phyloP scores from a whole-genome alignment of 2,888 invertebrate genomes.

The Pandemis heparana region DNA sequence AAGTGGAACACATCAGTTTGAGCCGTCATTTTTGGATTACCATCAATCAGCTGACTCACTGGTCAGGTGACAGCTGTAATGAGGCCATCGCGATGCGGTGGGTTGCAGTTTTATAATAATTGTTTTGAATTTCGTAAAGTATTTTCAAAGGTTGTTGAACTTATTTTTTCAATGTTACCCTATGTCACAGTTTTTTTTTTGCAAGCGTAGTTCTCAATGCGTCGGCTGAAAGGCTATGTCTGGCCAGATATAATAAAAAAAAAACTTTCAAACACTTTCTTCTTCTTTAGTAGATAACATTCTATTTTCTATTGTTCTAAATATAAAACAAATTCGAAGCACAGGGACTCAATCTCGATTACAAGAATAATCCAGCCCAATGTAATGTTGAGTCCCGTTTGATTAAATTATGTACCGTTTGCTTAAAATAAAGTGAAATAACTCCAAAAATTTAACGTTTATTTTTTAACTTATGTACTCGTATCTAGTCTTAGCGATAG shows the following conservation, averaged over 20 bases:
- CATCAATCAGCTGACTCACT: conserved; percentile 20
- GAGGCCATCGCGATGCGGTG: conserved; percentile 1
- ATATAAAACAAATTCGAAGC: conserved; percentile 7
- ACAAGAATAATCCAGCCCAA: conserved; percentile 11
- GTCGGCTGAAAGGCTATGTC: no score
- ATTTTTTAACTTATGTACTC: no score
- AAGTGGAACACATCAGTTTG: conserved; percentile 8
- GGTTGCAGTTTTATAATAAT: conserved; percentile 27
- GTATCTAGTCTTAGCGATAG: no score
- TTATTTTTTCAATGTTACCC: neutral
- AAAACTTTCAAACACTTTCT: no score
- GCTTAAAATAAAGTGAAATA: conserved; percentile 1
- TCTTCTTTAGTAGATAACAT: no score
- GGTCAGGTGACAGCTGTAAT: conserved; percentile 12
- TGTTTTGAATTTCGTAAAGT: neutral
- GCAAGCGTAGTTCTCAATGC: no score
- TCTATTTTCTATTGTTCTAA: neutral
- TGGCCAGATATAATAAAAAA: no score
- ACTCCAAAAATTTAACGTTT: neutral
- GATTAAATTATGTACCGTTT: conserved; percentile 5
- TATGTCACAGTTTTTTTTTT: no score
- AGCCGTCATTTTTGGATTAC: conserved; percentile 24
- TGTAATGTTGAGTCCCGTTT: neutral
- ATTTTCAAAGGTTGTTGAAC: conserved; percentile 4
- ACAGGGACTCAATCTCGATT: conserved; percentile 3